phyloP scores from a whole-genome alignment of 2,113 vertebrate genomes.

The Leiothrix lutea region DNA sequence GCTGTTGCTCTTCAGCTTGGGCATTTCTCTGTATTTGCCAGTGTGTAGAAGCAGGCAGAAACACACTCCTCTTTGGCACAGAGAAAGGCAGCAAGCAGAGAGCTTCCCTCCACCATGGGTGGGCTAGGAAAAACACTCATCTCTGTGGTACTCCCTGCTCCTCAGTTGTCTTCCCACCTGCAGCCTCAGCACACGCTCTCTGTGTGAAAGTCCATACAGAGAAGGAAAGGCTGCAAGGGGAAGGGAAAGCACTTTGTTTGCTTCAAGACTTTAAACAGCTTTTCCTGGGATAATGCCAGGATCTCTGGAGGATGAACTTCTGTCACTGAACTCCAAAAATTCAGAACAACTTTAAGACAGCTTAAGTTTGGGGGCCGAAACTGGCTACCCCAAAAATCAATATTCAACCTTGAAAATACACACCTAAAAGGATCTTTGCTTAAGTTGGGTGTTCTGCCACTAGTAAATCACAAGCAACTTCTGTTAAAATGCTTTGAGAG shows the following conservation, averaged over 20 bases:
- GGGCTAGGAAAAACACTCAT: accelerated
- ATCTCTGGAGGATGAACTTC: not conserved
- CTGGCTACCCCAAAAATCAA: not conserved
- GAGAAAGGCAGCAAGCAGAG: not conserved
- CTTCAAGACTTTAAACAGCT: not conserved
- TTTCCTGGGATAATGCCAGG: not conserved
- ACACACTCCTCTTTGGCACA: not conserved
- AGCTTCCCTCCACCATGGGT: not conserved
- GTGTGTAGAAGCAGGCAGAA: not conserved
- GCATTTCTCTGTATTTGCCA: not conserved
- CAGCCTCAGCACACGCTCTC: not conserved
- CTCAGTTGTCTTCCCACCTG: not conserved
- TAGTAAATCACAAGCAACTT: not conserved
- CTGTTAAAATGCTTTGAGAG: not conserved
- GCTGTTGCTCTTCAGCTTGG: not conserved
- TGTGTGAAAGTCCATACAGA: not conserved
- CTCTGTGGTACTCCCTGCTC: not conserved
- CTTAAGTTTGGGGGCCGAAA: not conserved
- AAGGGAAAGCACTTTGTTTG: not conserved
- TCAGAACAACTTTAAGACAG: not conserved
- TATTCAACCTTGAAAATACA: not conserved
- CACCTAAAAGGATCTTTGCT: not conserved
- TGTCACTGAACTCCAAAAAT: not conserved
- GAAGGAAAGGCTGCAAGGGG: not conserved
- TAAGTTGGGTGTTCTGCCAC: not conserved